Evolutionary conservation across 2,113 vertebrate genomes (phyloP).

Genomic region (Dicrurus megarhynchus): DNA sequence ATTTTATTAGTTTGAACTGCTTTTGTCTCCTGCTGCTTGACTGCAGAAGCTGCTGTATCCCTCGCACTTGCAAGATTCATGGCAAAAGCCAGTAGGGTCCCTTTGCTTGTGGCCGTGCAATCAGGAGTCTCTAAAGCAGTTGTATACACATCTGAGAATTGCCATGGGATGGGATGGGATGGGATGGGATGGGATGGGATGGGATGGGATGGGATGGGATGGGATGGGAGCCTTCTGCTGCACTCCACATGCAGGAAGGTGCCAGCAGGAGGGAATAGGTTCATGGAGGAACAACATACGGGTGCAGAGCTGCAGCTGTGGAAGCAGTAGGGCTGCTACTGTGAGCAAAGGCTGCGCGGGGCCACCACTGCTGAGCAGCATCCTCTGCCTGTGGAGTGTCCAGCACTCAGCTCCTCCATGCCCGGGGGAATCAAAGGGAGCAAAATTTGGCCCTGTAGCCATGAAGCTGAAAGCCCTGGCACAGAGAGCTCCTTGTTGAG

Average conservation of each 20-base stretch:
- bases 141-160: not conserved
- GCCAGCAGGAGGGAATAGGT: not conserved
- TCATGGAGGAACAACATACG: not conserved
- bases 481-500: not conserved
- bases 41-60: not conserved
- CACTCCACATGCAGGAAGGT: not conserved
- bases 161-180: not conserved
- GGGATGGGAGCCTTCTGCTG: not conserved
- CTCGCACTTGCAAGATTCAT: not conserved
- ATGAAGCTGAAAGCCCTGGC: not conserved
- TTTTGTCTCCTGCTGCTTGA: not conserved
- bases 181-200: not conserved
- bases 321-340: not conserved
- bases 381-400: rapidly evolving
- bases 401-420: not conserved
- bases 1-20: not conserved
- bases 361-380: not conserved
- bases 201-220: not conserved
- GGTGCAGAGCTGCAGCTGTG: not conserved
- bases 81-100: not conserved
- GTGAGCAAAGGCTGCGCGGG: rapidly evolving
- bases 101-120: rapidly evolving
- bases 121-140: not conserved
- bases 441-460: not conserved
- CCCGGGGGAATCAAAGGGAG: rapidly evolving